Evolutionary conservation across 2,888 invertebrate species (phyloP).

Genomic region (Prosapia bicincta): DNA sequence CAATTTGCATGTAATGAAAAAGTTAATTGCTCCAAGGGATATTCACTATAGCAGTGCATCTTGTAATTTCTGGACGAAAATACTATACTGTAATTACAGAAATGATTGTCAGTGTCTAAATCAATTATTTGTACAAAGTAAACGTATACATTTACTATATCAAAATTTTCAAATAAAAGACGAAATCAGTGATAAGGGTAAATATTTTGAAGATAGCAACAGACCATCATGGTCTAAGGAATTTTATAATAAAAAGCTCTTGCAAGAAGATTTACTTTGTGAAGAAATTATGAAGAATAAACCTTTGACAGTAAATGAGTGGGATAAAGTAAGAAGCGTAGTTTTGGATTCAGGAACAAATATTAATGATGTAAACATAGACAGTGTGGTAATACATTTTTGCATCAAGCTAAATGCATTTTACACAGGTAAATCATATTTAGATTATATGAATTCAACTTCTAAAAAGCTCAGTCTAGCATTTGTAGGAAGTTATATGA

Average conservation of each 20-base stretch:
- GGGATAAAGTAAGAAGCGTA: background rate
- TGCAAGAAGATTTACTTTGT: background rate
- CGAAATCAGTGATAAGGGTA: background rate
- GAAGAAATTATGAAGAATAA: background rate
- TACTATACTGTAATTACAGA: no score
- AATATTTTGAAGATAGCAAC: background rate
- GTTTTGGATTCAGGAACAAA: background rate
- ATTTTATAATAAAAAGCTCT: background rate
- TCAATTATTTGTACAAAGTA: no score
- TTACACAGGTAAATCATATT: background rate
- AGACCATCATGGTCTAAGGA: no score
- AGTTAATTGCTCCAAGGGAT: no score
- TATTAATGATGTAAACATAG: background rate
- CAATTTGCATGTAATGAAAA: background rate
- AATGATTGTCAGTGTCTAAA: no score
- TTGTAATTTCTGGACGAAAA: no score
- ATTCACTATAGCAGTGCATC: no score
- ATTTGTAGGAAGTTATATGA: background rate
- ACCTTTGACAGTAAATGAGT: background rate
- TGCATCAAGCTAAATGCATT: background rate
- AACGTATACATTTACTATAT: no score
- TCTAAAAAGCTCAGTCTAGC: background rate
- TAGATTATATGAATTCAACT: background rate
- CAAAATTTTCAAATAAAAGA: background rate
- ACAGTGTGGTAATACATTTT: background rate